Conservation (phyloP, 1,140 invertebrate species). For the Chironomus striatipennis region DNA sequence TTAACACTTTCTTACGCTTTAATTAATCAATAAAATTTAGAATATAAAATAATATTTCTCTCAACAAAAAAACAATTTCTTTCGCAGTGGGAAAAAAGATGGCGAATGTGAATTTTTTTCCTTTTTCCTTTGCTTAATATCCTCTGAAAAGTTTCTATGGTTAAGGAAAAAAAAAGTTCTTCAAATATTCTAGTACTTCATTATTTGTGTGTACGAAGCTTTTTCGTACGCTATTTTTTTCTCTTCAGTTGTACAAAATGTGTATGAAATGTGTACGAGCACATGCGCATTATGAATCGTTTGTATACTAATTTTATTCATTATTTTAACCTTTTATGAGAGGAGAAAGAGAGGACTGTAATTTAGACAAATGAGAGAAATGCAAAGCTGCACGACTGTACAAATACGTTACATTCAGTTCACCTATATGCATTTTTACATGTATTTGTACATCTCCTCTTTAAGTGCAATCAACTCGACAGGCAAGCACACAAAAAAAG, state of each 20-base stretch:
- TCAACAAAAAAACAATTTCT: background rate
- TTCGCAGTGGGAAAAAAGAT: slow-evolving; percentile 5
- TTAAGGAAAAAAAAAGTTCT: background rate
- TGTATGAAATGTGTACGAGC: background rate
- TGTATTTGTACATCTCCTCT: no score
- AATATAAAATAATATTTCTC: slow-evolving; percentile 8
- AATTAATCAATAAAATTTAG: background rate
- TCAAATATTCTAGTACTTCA: background rate
- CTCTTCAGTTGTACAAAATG: background rate
- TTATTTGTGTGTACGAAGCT: background rate
- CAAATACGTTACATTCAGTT: no score
- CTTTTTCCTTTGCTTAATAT: no score
- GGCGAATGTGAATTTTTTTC: background rate
- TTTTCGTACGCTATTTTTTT: slow-evolving; percentile 1
- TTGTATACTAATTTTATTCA: no score
- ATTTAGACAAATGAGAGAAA: no score
- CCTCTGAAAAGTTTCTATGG: no score
- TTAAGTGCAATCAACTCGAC: background rate
- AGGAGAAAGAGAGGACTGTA: no score
- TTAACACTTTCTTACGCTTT: background rate
- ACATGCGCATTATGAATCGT: no score
- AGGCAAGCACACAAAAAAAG: background rate
- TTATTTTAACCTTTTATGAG: no score
- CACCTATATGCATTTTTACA: no score
- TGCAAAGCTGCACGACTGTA: no score